These are phyloP conservation scores for Nephrotoma flavescens DNA, from an alignment of 2,888 invertebrate species.

Conservation along the genomic window DNA sequence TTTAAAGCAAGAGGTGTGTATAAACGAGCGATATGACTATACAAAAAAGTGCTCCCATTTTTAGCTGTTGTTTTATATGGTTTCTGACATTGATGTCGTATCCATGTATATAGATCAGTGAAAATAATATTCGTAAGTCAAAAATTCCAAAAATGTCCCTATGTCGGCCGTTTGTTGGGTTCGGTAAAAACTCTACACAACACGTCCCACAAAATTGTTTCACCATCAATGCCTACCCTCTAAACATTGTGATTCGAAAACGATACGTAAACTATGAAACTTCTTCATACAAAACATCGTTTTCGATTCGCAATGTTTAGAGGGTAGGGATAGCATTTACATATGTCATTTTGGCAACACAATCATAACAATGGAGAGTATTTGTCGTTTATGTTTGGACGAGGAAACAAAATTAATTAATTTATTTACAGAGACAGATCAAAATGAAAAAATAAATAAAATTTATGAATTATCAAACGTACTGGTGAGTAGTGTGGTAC, in stretches of 20 bases:
- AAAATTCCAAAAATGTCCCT: too few species aligned
- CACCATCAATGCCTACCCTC: not conserved
- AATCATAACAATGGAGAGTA: not conserved
- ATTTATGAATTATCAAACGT: not conserved
- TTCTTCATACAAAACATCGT: too few species aligned
- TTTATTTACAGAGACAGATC: not conserved
- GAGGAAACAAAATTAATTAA: not conserved
- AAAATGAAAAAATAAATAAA: not conserved
- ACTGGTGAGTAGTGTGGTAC: not conserved
- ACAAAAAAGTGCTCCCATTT: too few species aligned
- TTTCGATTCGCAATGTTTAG: too few species aligned
- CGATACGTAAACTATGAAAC: too few species aligned
- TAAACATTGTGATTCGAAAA: too few species aligned
- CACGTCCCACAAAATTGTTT: not conserved
- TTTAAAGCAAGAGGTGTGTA: too few species aligned
- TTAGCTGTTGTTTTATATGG: too few species aligned
- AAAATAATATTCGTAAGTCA: too few species aligned
- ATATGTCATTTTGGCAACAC: not conserved
- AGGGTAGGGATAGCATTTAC: not conserved
- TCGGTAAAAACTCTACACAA: not conserved
- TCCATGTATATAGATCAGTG: too few species aligned
- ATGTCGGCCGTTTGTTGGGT: not conserved
- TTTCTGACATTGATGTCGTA: too few species aligned
- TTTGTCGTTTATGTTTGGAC: not conserved
- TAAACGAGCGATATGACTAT: too few species aligned